Evolutionary conservation across 2,113 vertebrate species (phyloP).

Genomic region (Pardalotus punctatus): DNA sequence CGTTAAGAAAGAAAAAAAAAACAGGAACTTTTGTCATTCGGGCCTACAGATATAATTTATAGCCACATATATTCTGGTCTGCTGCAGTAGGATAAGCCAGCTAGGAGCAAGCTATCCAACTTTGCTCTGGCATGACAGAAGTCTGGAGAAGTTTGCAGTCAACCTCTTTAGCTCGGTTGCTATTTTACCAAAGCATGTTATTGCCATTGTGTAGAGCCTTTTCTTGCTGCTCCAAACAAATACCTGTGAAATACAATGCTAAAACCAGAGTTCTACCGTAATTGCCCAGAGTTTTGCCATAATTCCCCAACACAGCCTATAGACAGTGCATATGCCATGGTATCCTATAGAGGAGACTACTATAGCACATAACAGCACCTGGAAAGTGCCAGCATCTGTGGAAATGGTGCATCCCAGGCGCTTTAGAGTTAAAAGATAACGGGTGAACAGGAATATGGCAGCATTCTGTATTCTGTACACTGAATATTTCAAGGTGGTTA

Average conservation of each 20-base stretch:
- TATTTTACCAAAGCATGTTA: background rate
- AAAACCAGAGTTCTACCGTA: background rate
- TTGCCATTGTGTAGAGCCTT: background rate
- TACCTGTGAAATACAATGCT: background rate
- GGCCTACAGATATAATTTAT: background rate
- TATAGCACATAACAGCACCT: background rate
- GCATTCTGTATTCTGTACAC: background rate
- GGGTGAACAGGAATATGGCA: background rate
- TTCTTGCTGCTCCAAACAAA: background rate
- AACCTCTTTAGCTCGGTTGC: background rate
- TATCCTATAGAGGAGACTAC: background rate
- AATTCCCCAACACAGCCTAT: background rate
- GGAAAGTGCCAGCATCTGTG: background rate
- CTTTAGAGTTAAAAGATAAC: background rate
- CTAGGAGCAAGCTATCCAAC: background rate
- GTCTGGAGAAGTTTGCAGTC: background rate
- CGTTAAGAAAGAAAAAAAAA: background rate
- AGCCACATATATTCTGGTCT: accelerated
- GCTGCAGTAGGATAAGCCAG: background rate
- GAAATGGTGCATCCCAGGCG: background rate
- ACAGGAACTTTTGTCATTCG: background rate
- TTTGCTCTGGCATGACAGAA: background rate
- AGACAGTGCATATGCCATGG: background rate
- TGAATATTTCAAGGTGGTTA: background rate
- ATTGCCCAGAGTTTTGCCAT: background rate